Percentiles rank a stretch among this genome's conserved stretches.
Conservation (phyloP, 2,113 vertebrate genomes). For the Abramis brama region DNA sequence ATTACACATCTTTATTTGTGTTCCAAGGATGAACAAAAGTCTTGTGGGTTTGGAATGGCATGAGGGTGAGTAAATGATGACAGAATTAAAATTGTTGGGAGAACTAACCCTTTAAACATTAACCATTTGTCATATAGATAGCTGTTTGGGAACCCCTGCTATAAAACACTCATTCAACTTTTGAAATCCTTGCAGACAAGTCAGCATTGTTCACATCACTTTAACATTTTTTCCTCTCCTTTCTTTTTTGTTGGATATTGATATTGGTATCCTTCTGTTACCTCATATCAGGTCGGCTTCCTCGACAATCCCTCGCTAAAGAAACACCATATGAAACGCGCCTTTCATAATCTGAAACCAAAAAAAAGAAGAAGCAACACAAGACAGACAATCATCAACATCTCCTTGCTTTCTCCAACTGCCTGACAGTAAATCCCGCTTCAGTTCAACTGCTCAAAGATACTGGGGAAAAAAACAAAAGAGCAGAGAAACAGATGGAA, state of each 20-base stretch:
- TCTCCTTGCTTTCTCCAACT: neutral
- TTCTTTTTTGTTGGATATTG: constrained; percentile 22
- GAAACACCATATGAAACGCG: neutral
- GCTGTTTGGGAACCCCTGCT: neutral
- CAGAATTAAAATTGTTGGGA: too few species aligned
- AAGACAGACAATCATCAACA: constrained; percentile 38
- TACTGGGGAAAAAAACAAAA: neutral
- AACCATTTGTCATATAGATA: neutral
- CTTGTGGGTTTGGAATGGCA: too few species aligned
- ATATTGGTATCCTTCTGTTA: neutral
- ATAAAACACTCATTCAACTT: neutral
- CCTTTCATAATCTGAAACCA: constrained; percentile 37
- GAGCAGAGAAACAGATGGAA: constrained; percentile 27
- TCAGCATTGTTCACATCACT: constrained; percentile 6
- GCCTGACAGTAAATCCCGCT: constrained; percentile 7
- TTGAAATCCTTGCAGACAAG: neutral
- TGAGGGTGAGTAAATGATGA: too few species aligned
- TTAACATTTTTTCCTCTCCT: neutral
- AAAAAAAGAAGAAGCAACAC: constrained; percentile 46
- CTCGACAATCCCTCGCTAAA: neutral
- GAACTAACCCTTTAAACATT: too few species aligned
- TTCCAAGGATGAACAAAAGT: too few species aligned
- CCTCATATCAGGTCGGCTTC: neutral
- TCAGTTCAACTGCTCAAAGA: constrained; percentile 32
- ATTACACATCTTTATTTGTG: too few species aligned